These are phyloP conservation scores for Synanthedon vespiformis DNA, from an alignment of 2,888 invertebrate genomes.

Conservation along the genomic window DNA sequence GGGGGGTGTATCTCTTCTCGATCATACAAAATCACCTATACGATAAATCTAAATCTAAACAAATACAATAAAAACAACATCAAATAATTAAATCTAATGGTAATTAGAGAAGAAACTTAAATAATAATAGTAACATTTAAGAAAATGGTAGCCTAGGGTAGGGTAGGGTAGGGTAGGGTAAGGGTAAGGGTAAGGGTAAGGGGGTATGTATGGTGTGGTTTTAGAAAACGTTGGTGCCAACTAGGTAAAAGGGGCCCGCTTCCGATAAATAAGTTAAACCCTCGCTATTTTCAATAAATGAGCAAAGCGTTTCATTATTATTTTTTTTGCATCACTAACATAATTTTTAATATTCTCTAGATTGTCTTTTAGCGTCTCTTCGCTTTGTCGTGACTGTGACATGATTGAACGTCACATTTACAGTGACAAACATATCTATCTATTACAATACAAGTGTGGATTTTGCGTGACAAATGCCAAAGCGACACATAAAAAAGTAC, in stretches of 20 bases:
- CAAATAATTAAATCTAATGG: slow-evolving; percentile 56
- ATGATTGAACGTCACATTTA: too few species aligned
- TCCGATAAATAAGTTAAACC: slow-evolving; percentile 24
- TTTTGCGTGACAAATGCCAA: too few species aligned
- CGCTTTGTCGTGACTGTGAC: too few species aligned
- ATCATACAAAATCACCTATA: slow-evolving; percentile 13
- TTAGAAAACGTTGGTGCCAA: too few species aligned
- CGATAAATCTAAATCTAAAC: slow-evolving; percentile 14
- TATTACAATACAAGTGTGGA: too few species aligned
- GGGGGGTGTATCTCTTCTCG: neutral
- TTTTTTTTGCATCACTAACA: slow-evolving; percentile 33
- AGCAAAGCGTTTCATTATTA: slow-evolving; percentile 37
- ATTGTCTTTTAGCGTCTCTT: too few species aligned
- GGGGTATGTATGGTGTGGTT: too few species aligned
- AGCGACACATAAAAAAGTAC: too few species aligned
- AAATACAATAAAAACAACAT: slow-evolving; percentile 55
- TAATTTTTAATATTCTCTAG: too few species aligned
- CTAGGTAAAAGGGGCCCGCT: slow-evolving; percentile 1
- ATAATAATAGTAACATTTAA: slow-evolving; percentile 66
- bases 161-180: too few species aligned
- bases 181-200: too few species aligned
- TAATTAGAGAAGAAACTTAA: slow-evolving; percentile 49
- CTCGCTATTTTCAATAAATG: slow-evolving; percentile 18
- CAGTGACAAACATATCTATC: too few species aligned
- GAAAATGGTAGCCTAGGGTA: slow-evolving; percentile 34